Evolutionary conservation across 2,113 vertebrate genomes (phyloP).

Genomic region (Tetrao urogallus): DNA sequence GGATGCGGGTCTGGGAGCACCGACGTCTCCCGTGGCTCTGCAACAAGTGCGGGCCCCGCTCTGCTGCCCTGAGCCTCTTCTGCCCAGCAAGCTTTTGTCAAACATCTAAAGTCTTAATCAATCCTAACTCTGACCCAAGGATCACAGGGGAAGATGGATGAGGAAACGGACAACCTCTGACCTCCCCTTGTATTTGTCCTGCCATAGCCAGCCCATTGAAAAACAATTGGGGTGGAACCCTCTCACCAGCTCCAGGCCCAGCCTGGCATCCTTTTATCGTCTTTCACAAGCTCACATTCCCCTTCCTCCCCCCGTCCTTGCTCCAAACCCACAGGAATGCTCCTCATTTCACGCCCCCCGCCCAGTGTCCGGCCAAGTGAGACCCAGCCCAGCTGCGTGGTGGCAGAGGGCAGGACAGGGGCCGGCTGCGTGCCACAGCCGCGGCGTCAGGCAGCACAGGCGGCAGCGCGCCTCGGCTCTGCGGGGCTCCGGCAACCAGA

Average conservation of each 20-base stretch:
- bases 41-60: conserved; percentile 69
- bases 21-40: not conserved
- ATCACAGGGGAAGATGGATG: conserved; percentile 93
- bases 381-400: not conserved
- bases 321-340: conserved; percentile 9
- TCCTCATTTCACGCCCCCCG: not conserved
- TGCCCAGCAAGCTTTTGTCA: conserved; percentile 84
- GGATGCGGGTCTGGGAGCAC: conserved; percentile 43
- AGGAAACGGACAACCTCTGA: conserved; percentile 87
- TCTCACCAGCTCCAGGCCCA: conserved; percentile 79
- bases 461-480: not conserved
- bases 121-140: conserved; percentile 85
- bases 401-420: not conserved
- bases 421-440: not conserved
- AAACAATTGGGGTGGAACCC: conserved; percentile 84
- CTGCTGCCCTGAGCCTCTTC: conserved; percentile 53
- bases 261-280: conserved; percentile 53
- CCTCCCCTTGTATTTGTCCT: conserved; percentile 83
- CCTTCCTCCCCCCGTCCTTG: not conserved
- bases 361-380: not conserved
- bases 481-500: not conserved
- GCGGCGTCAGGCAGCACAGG: not conserved
- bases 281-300: conserved; percentile 29
- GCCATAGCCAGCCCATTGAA: conserved; percentile 74
- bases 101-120: conserved; percentile 94